Conservation (phyloP, 2,113 vertebrate genomes). For the Psilopsiagon aymara region DNA sequence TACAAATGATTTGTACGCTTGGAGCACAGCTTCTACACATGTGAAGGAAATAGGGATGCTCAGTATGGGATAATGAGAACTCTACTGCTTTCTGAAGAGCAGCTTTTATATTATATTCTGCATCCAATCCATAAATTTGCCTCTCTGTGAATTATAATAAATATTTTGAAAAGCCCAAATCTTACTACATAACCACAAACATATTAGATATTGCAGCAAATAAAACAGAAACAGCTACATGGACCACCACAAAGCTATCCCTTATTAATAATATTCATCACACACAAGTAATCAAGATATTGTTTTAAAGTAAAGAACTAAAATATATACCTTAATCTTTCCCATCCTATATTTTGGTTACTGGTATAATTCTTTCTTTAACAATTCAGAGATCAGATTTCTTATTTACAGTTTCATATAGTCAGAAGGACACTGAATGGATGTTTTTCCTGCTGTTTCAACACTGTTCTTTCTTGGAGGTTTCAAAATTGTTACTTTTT, state of each 20-base stretch:
- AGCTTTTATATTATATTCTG: neutral
- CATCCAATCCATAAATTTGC: neutral
- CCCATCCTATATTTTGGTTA: neutral
- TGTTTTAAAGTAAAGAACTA: neutral
- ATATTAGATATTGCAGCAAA: neutral
- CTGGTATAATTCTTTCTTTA: neutral
- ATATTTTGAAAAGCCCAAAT: neutral
- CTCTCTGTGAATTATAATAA: neutral
- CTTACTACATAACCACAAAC: neutral
- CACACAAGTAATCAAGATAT: neutral
- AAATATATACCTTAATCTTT: neutral
- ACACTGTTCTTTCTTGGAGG: neutral
- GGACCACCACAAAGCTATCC: neutral
- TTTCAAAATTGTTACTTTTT: neutral
- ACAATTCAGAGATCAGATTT: neutral
- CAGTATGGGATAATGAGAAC: neutral
- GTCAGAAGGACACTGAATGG: neutral
- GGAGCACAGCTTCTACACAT: neutral
- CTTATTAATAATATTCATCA: neutral
- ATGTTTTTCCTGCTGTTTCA: neutral
- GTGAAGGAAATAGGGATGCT: neutral
- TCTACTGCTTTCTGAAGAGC: neutral
- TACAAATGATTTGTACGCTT: neutral
- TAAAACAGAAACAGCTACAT: neutral
- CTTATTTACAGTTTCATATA: neutral